Conservation (phyloP, 1,140 invertebrate species). For the Nymphalis io region DNA sequence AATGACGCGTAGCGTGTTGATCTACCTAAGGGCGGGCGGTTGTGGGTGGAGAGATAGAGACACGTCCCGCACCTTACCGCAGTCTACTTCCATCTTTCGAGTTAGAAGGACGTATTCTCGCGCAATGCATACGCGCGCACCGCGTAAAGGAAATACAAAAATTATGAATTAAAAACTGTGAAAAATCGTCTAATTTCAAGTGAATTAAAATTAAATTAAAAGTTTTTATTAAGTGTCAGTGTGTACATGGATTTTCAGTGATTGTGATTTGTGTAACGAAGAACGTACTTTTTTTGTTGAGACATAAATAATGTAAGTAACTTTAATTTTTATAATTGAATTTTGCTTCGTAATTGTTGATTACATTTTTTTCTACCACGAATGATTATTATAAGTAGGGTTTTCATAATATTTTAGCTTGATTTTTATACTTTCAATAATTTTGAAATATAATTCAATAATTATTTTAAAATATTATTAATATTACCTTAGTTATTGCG, state of each 20-base stretch:
- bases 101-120: conserved; percentile 22
- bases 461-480: no score
- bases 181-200: conserved; percentile 12
- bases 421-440: no score
- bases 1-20: conserved; percentile 39
- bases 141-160: conserved; percentile 32
- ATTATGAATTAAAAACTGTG: conserved; percentile 44
- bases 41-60: conserved; percentile 26
- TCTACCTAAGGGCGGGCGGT: conserved; percentile 45
- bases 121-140: neutral
- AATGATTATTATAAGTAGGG: no score
- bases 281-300: conserved; percentile 9
- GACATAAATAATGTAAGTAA: conserved; percentile 17
- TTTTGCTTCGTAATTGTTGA: neutral
- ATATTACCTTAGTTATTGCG: no score
- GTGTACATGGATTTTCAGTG: conserved; percentile 19
- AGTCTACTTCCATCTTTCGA: conserved; percentile 41
- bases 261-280: conserved; percentile 23
- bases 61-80: conserved; percentile 46
- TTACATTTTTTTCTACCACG: neutral
- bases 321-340: conserved; percentile 1
- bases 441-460: no score
- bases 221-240: conserved; percentile 22
- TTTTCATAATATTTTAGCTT: no score
- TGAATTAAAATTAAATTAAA: conserved; percentile 16